phyloP scores from a whole-genome alignment of 2,797 vertebrate species.

The Heterohyrax brucei region DNA sequence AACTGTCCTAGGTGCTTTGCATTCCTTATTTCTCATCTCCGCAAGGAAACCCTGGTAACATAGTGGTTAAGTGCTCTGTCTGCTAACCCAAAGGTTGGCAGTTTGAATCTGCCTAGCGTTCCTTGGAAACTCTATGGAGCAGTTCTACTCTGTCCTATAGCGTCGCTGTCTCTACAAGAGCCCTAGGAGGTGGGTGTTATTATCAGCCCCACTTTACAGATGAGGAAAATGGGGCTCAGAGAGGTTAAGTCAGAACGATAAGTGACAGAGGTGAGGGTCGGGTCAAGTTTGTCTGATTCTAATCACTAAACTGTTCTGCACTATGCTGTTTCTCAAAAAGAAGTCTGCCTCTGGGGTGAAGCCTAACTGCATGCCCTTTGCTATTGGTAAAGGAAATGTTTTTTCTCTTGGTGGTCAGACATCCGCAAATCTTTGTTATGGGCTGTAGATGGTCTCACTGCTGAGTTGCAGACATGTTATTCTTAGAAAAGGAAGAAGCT shows the following conservation, averaged over 20 bases:
- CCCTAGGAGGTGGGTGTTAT: background rate
- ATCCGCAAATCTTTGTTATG: conserved; percentile 66
- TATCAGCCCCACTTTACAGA: background rate
- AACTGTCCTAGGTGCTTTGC: conserved; percentile 47
- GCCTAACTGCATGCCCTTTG: conserved; percentile 47
- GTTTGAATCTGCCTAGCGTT: too few relatives aligned
- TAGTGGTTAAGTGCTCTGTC: too few relatives aligned
- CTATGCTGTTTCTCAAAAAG: background rate
- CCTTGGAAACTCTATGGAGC: too few relatives aligned
- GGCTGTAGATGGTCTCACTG: conserved; percentile 1
- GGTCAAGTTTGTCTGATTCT: background rate
- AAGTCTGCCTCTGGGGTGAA: conserved; percentile 32
- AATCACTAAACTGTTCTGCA: background rate
- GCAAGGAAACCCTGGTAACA: background rate
- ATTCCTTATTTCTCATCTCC: background rate
- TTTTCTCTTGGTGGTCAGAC: conserved; percentile 69
- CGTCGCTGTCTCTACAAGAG: background rate
- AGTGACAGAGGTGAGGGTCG: background rate
- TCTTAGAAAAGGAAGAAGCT: conserved; percentile 81
- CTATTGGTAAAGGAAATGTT: conserved; percentile 75
- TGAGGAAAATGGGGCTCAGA: background rate
- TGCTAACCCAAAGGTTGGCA: too few relatives aligned
- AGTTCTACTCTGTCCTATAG: too few relatives aligned
- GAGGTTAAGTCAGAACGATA: background rate
- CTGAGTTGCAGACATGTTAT: conserved; percentile 69